These are phyloP conservation scores for Achatina immaculata DNA, from an alignment of 1,140 invertebrate species.

Conservation along the genomic window DNA sequence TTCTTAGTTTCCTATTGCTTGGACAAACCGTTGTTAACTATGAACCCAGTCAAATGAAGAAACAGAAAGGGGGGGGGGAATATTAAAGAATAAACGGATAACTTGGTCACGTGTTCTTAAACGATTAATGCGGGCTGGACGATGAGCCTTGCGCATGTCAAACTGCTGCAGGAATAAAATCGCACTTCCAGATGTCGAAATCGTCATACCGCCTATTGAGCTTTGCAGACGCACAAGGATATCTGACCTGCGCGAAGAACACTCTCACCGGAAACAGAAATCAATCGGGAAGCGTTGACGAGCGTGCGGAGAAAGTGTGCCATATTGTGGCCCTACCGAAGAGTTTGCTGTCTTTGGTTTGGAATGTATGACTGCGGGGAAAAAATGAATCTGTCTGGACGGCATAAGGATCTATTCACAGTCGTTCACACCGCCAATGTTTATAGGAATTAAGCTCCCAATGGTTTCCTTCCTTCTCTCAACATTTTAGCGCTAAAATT, in stretches of 20 bases:
- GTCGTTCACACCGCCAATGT: too few species aligned
- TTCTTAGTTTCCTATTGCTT: not conserved
- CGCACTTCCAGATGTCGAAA: constrained; percentile 5
- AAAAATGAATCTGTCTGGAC: too few species aligned
- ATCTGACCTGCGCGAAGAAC: not conserved
- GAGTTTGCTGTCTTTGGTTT: not conserved
- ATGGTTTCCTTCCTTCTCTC: too few species aligned
- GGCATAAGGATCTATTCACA: too few species aligned
- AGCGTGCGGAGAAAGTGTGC: not conserved
- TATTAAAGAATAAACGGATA: too few species aligned
- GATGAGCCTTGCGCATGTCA: not conserved
- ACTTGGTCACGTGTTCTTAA: not conserved
- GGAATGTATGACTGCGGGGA: too few species aligned
- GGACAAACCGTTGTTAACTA: not conserved
- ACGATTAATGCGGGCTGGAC: constrained; percentile 2
- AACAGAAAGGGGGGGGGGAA: too few species aligned
- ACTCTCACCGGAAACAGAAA: not conserved
- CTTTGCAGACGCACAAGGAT: not conserved
- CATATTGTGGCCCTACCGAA: not conserved
- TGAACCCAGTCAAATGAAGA: not conserved
- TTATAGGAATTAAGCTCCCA: too few species aligned
- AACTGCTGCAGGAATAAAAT: not conserved
- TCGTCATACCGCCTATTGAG: not conserved
- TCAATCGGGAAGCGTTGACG: not conserved
- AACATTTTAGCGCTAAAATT: too few species aligned